These are phyloP conservation scores for Callinectes sapidus DNA, from an alignment of 2,888 invertebrate species.

Conservation along the genomic window DNA sequence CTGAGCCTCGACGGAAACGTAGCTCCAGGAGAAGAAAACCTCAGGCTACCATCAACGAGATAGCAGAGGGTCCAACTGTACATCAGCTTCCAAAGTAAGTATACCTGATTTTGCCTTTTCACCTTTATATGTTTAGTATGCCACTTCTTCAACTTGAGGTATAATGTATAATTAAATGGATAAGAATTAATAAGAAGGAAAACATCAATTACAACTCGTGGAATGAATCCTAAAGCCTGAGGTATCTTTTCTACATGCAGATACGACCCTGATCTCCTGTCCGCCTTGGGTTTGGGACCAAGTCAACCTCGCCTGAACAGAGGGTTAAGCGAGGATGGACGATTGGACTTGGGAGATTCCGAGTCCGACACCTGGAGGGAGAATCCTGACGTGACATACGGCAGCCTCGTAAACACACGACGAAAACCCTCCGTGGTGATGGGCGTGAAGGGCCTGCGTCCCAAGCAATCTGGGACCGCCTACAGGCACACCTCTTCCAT, in stretches of 20 bases:
- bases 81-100: slow-evolving; percentile 57
- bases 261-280: slow-evolving; percentile 54
- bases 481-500: slow-evolving; percentile 49
- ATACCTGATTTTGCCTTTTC: neutral
- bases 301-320: neutral
- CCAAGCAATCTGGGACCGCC: slow-evolving; percentile 40
- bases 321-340: slow-evolving; percentile 10
- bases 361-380: neutral
- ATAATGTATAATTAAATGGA: neutral
- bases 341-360: neutral
- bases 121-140: neutral
- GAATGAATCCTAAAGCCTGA: neutral
- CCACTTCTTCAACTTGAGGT: neutral
- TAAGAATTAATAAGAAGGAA: neutral
- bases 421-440: slow-evolving; percentile 48
- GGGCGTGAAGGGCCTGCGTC: slow-evolving; percentile 44
- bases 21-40: slow-evolving; percentile 43
- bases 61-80: neutral
- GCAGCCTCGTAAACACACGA: slow-evolving; percentile 55
- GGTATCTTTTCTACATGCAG: slow-evolving; percentile 44
- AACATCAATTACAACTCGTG: neutral
- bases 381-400: slow-evolving; percentile 45
- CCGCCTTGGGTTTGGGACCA: slow-evolving; percentile 46
- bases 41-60: neutral
- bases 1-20: slow-evolving; percentile 37